phyloP scores from a whole-genome alignment of 2,797 vertebrate genomes.

The Rhyacichthys aspro region DNA sequence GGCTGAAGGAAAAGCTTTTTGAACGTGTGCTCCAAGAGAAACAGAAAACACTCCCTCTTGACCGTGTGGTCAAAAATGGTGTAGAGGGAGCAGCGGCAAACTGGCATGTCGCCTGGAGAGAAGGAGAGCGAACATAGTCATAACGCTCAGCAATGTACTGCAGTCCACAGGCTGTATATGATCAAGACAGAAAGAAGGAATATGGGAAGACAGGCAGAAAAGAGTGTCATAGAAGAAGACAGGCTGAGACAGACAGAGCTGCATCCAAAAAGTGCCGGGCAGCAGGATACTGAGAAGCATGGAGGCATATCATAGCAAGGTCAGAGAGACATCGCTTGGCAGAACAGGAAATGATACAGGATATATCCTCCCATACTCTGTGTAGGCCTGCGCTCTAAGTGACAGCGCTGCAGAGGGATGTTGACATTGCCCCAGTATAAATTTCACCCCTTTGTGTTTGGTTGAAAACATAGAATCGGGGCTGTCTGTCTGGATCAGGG shows the following conservation, averaged over 20 bases:
- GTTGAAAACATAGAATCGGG: constrained; percentile 71
- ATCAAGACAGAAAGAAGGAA: constrained; percentile 14
- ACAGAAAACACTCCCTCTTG: constrained; percentile 75
- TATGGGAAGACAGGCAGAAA: constrained; percentile 29
- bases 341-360: constrained; percentile 82
- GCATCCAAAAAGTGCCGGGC: constrained; percentile 51
- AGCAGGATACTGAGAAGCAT: constrained; percentile 66
- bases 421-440: constrained; percentile 79
- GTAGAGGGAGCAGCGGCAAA: constrained; percentile 58
- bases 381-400: constrained; percentile 61
- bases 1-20: constrained; percentile 71
- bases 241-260: constrained; percentile 53
- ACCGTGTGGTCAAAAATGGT: constrained; percentile 73
- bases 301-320: constrained; percentile 75
- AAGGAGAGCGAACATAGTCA: constrained; percentile 34
- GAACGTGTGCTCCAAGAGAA: constrained; percentile 70
- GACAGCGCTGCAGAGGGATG: constrained; percentile 72
- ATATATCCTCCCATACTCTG: constrained; percentile 64
- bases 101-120: constrained; percentile 63
- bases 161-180: constrained; percentile 32
- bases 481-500: constrained; percentile 69
- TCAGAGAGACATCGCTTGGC: constrained; percentile 72
- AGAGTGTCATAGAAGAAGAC: constrained; percentile 31
- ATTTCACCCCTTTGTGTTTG: constrained; percentile 78
- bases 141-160: constrained; percentile 22